Evolutionary conservation across 2,797 vertebrate genomes (phyloP), one percentile per base, ranked within the genome.

Genomic region (Enteromius paludinosus): DNA sequence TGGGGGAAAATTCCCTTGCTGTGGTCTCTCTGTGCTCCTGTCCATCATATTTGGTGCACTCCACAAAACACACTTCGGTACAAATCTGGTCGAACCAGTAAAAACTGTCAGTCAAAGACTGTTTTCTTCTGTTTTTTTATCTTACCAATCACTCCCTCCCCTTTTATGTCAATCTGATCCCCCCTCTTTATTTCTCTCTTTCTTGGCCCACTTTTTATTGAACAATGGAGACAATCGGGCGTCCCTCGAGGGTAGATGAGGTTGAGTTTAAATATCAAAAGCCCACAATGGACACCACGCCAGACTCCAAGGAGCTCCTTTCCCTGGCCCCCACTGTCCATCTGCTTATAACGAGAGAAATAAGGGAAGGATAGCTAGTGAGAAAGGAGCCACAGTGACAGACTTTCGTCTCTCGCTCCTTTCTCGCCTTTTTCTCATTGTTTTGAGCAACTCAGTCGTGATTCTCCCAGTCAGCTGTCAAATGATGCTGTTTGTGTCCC

Each of bases 151-250:
- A 69, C 30, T 56, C 66, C 62, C 81, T 49, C 83, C 49, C 66
- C 66, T 82, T 86, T 54, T 70, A 74, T 86, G 83, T 87, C 86
- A 88, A 84, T 83, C 71, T 85, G 85, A 90, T 87, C 79, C 88
- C 87, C 74, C 83, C 65, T 83, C 79, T 86, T 91, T 75, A 84
- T 88, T 89, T 84, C 70, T 81, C 59, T 78, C 79, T 91, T 89
- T 91, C 89, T 90, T 91, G 91, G 89, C 90, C 92, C 92, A 92
- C 88, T 93, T 93, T 92, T 86, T 30, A 14, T 82, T 43, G n/a
- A 90, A 95, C 93, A 95, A 94, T 93, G 71, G 89, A 87, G 74
- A 94, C 92, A 93, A 93, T 91, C 79, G 85, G 47, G 79, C 84
- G 74, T 56, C 90, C 92, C 90, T 82, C 9, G 85, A 90, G 93